Base-by-base conservation (phyloP, 2,797 vertebrate genomes). In the Rhinoraja longicauda region DNA sequence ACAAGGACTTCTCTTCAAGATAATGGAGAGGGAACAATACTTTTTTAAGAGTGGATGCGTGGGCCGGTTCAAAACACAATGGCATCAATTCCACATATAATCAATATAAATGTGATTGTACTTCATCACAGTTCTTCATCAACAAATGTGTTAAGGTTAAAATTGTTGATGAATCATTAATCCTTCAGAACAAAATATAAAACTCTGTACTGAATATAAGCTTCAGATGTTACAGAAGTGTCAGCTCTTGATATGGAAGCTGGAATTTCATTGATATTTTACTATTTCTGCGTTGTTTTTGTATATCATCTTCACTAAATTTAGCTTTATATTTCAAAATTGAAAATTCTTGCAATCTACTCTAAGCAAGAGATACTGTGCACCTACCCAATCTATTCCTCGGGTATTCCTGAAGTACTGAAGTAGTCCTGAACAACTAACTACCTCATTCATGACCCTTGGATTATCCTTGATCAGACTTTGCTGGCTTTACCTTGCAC, bases 1-100 rank as follows among this genome's bases (percentile, higher is more conserved):
- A 75, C 70, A 72, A 92, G 36, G 1, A 57, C 45, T 92, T 10
- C 45, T 29, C 5, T 70, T 75, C 45, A 36, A 53, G 21, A 32
- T 92, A 92, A 92, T 57, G 39, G 90, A 26, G 36, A 91, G 70
- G 39, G 88, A 72, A 91, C 36, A 53, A 91, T 39, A 91, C 67
- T 90, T 2, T 29, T 13, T 67, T 72, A 26, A 91, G 67, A 91
- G 21, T 73, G 32, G 15, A 15, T 92, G 39, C 17, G 70, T 57
- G 70, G 70, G 90, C 26, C 75, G 39, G 39, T 39, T 39, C 36
- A 75, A n/a, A 70, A 26, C 67, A 75, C 39, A 57, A 92, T 92
- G 72, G 45, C 10, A 29, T 29, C 21, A 17, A 92, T 92, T 75
- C 75, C 39, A 53, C 29, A 15, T 45, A 57, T 19, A 91, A 72